A percentile compares a stretch with the other conserved stretches of the same genome.
Evolutionary conservation across 2,888 invertebrate genomes (phyloP).

Genomic region (Micoletzkya japonica): DNA sequence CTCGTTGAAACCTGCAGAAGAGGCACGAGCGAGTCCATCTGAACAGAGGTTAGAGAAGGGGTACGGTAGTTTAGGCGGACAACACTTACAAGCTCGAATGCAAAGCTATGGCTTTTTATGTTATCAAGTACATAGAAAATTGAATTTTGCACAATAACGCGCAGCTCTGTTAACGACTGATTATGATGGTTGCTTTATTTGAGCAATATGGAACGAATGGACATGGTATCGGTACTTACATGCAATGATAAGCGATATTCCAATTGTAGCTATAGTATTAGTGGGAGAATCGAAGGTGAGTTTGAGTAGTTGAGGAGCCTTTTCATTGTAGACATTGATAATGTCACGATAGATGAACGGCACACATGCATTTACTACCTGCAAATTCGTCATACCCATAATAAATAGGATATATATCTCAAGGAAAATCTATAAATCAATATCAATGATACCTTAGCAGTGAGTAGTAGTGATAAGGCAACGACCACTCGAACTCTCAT

Average conservation of each 20-base stretch:
- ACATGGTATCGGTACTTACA: constrained; percentile 40
- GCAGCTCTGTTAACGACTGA: not conserved
- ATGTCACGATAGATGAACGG: constrained; percentile 94
- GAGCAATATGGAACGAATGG: not conserved
- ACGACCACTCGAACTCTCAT: constrained; percentile 80
- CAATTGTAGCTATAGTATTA: constrained; percentile 51
- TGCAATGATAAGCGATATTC: constrained; percentile 58
- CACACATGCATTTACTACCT: constrained; percentile 85
- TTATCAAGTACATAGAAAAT: not conserved
- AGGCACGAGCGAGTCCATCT: constrained; percentile 91
- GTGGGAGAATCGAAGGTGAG: constrained; percentile 47
- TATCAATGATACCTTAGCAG: constrained; percentile 66
- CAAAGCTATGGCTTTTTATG: not conserved
- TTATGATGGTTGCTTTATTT: not conserved
- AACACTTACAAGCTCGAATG: not conserved
- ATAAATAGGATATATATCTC: constrained; percentile 16
- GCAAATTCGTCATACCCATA: constrained; percentile 16
- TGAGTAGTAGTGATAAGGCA: constrained; percentile 70
- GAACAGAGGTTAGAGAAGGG: constrained; percentile 41
- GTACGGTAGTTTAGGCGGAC: not conserved
- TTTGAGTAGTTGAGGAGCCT: constrained; percentile 51
- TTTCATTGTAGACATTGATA: constrained; percentile 81
- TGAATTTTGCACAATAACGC: not conserved
- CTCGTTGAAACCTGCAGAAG: constrained; percentile 91
- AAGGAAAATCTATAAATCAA: not conserved